phyloP scores from a whole-genome alignment of 2,888 invertebrate species.

The Megastigmus dorsalis region DNA sequence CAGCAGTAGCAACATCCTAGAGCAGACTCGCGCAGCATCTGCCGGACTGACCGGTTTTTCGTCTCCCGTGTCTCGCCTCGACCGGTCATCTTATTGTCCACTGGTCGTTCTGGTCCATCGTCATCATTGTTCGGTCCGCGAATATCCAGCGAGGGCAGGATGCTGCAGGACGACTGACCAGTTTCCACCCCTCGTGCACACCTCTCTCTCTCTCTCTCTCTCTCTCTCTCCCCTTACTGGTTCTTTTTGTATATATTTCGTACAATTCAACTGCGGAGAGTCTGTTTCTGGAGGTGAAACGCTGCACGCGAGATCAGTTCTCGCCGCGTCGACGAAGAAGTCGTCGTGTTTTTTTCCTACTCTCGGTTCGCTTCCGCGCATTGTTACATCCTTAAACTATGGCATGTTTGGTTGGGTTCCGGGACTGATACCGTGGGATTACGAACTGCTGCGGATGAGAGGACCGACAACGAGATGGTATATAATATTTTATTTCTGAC shows the following conservation, averaged over 20 bases:
- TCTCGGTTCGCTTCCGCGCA: no score
- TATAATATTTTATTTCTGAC: no score
- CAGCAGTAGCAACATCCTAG: not conserved
- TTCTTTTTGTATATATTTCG: conserved; percentile 50
- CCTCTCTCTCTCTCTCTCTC: no score
- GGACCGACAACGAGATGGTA: no score
- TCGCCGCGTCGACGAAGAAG: not conserved
- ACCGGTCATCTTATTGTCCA: conserved; percentile 61
- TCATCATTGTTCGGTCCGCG: conserved; percentile 63
- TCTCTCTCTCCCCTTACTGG: no score
- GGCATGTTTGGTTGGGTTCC: no score
- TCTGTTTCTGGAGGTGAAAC: not conserved
- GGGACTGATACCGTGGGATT: conserved; percentile 12
- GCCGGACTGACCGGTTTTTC: conserved; percentile 71
- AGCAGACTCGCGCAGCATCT: conserved; percentile 66
- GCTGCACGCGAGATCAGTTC: conserved; percentile 35
- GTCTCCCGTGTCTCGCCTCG: conserved; percentile 68
- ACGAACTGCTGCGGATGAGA: no score
- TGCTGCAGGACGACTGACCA: conserved; percentile 47
- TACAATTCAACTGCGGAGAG: not conserved
- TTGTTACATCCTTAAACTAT: no score
- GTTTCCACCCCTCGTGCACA: conserved; percentile 38
- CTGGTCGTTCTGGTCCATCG: conserved; percentile 37
- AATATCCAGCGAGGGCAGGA: conserved; percentile 35
- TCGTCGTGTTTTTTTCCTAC: conserved; percentile 15